Base-by-base conservation (phyloP, 2,797 vertebrate species). In the Sorex maritimensis region DNA sequence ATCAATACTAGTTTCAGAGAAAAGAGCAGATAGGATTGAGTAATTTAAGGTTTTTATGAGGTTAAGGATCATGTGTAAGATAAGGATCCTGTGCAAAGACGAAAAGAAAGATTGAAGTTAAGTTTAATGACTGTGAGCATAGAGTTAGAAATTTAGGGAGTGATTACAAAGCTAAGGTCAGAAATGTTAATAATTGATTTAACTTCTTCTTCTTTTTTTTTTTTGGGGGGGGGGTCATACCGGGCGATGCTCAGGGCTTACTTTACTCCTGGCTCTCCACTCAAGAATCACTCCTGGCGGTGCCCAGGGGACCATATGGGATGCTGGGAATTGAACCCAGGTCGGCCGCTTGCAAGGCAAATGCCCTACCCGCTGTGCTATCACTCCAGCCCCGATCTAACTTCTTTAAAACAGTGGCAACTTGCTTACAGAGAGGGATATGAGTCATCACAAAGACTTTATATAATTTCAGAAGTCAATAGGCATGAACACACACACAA, bases 1-100 rank as follows among this genome's bases (percentile, higher is more conserved):
- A 52, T 93, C 61, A 87, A 49, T 58, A n/a, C 12, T 58, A n/a
- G 44, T 77, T 81, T 71, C 61, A 55, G 58, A 87, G 80, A 85
- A 52, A 52, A 30, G 69, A 73, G 15, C n/a, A 63, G 38, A 34
- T 34, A 84, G 38, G 55, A 7, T 4, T 68, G 19, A 61, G 19
- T 61, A 58, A 63, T 67, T 34, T 26, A 38, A 78, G 41, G 38
- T 67, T 44, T 21, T 72, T 30, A 77, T n/a, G 4, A 88, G 2
- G 30, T 75, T 78, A 10, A 41, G 44, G 38, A 72, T 28, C 11
- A 74, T 9, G 46, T 30, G 26, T 52, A 79, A 92, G 38, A 0
- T 46, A 81, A 67, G 26, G 15, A 12, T 2, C 55, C 77, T 26
- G 19, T 84, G 28, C 5, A 24, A 58, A 44, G 34, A 67, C 74